Percentiles rank a stretch among this genome's conserved stretches.
Evolutionary conservation across 1,140 invertebrate species (phyloP).

Genomic region (Drosophila sucinea): DNA sequence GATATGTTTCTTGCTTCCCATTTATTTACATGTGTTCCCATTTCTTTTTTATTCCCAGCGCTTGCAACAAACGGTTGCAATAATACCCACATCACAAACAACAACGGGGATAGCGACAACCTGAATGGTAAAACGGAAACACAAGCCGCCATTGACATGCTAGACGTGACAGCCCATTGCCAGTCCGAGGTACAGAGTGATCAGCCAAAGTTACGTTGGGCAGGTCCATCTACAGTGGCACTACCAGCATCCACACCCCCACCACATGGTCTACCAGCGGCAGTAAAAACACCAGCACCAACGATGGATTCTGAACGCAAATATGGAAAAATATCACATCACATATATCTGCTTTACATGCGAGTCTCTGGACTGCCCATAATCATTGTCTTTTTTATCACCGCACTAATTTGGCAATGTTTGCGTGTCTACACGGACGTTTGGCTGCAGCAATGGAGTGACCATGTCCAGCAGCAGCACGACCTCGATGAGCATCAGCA

Average conservation of each 20-base stretch:
- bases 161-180: constrained; percentile 55
- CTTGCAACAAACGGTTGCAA: constrained; percentile 57
- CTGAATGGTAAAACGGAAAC: constrained; percentile 13
- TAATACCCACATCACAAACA: constrained; percentile 44
- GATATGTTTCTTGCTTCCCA: neutral
- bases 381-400: constrained; percentile 84
- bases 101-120: constrained; percentile 27
- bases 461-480: constrained; percentile 50
- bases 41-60: constrained; percentile 63
- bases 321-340: constrained; percentile 86
- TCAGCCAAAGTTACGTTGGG: neutral
- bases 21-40: constrained; percentile 43
- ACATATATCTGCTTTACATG: constrained; percentile 87
- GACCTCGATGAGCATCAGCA: constrained; percentile 25
- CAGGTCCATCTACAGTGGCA: constrained; percentile 3
- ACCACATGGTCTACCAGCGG: constrained; percentile 37
- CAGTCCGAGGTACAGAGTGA: neutral
- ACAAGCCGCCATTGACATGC: constrained; percentile 28
- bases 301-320: constrained; percentile 85
- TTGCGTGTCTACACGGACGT: constrained; percentile 86
- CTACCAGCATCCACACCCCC: constrained; percentile 13
- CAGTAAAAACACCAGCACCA: neutral
- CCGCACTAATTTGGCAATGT: constrained; percentile 85
- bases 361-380: constrained; percentile 86
- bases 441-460: constrained; percentile 87